phyloP scores from a whole-genome alignment of 2,113 vertebrate genomes.

The Amia ocellicauda region DNA sequence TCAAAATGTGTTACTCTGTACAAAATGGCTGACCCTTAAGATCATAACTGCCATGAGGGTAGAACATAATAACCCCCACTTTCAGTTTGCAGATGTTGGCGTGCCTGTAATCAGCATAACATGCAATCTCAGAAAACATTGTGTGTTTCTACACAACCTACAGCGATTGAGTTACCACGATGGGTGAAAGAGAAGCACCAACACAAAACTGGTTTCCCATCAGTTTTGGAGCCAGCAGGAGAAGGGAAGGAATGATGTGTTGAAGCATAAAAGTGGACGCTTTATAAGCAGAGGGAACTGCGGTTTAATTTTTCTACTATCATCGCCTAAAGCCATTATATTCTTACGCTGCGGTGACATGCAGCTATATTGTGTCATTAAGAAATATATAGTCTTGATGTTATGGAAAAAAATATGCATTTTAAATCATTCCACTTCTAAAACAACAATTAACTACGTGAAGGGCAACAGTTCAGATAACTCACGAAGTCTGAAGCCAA shows the following conservation, averaged over 20 bases:
- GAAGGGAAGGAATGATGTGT: too few relatives aligned
- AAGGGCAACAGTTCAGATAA: constrained; percentile 19
- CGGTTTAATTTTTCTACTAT: constrained; percentile 22
- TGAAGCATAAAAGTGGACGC: too few relatives aligned
- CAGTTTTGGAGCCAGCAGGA: neutral
- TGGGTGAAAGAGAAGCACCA: neutral
- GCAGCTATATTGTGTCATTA: constrained; percentile 38
- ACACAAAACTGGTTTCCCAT: neutral
- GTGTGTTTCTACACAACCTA: constrained; percentile 24
- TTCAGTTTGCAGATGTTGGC: constrained; percentile 15
- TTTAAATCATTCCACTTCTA: constrained; percentile 41
- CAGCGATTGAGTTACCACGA: constrained; percentile 14
- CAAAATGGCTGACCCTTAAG: neutral
- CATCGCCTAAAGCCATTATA: constrained; percentile 20
- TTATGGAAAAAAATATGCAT: constrained; percentile 38
- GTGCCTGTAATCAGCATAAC: constrained; percentile 15
- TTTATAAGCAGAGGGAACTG: neutral
- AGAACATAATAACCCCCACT: neutral
- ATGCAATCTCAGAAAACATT: constrained; percentile 11
- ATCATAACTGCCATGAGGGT: neutral
- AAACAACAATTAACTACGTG: constrained; percentile 20
- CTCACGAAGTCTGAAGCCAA: constrained; percentile 16
- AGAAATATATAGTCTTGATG: constrained; percentile 45
- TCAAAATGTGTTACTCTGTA: neutral
- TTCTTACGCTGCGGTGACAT: constrained; percentile 23